These are phyloP conservation scores for Aethina tumida DNA, from an alignment of 1,140 invertebrate species.

Conservation along the genomic window DNA sequence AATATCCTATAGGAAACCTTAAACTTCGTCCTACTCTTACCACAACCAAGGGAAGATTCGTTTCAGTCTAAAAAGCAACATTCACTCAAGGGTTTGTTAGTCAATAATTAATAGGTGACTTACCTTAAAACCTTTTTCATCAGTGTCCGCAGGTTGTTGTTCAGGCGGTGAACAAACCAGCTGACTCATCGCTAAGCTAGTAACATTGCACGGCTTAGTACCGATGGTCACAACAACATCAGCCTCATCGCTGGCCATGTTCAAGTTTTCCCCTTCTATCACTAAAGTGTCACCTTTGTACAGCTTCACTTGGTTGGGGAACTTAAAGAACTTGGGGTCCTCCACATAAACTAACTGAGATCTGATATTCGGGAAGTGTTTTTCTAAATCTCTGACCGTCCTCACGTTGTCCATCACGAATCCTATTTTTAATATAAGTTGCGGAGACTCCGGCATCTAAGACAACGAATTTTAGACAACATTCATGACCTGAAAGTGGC, in stretches of 20 bases:
- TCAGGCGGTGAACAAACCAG: conserved; percentile 84
- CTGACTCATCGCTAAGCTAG: conserved; percentile 78
- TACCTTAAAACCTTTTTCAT: conserved; percentile 70
- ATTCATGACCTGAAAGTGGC: too few relatives aligned
- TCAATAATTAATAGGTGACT: conserved; percentile 8
- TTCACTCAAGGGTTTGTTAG: neutral
- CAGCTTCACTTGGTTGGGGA: conserved; percentile 74
- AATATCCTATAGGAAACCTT: conserved; percentile 75
- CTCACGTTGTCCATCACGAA: conserved; percentile 95
- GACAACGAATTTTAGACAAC: conserved; percentile 6
- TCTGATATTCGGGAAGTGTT: conserved; percentile 69
- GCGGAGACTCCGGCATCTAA: conserved; percentile 32
- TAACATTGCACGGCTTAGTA: conserved; percentile 79
- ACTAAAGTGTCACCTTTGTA: conserved; percentile 93
- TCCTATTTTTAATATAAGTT: conserved; percentile 63
- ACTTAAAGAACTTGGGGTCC: conserved; percentile 85
- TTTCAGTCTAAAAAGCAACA: conserved; percentile 40
- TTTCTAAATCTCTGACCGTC: conserved; percentile 76
- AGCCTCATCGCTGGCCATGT: conserved; percentile 81
- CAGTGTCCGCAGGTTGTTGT: conserved; percentile 72
- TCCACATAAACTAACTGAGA: conserved; percentile 79
- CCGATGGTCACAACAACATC: conserved; percentile 93
- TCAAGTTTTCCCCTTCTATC: conserved; percentile 89
- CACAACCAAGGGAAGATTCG: conserved; percentile 75
- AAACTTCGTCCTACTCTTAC: conserved; percentile 81